Conservation (phyloP, 2,888 invertebrate species). For the Trisateles emortualis region DNA sequence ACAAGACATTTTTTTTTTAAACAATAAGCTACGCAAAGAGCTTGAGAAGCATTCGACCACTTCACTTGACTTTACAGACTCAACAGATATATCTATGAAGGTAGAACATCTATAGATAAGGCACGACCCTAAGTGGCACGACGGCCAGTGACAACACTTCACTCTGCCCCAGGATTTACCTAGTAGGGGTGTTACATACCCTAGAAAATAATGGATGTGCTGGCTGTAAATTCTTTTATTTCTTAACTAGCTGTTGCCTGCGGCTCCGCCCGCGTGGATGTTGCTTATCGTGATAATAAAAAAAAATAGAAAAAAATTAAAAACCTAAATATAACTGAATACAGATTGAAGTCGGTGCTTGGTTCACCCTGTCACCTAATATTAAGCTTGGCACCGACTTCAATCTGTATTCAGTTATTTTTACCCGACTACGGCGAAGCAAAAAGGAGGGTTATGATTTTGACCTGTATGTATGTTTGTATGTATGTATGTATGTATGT, state of each 20-base stretch:
- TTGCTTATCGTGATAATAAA: too few species aligned
- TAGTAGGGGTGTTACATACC: conserved; percentile 6
- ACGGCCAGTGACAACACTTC: conserved; percentile 46
- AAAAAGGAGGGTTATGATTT: too few species aligned
- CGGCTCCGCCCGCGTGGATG: too few species aligned
- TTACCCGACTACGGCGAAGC: too few species aligned
- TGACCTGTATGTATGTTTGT: too few species aligned
- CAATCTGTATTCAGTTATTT: too few species aligned
- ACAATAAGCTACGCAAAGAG: conserved; percentile 7
- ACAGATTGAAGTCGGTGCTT: too few species aligned
- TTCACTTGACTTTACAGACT: conserved; percentile 2
- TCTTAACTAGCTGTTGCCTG: too few species aligned
- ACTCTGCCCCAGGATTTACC: conserved; percentile 41
- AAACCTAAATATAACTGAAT: too few species aligned
- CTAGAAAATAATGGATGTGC: conserved; percentile 4
- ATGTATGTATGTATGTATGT: background rate
- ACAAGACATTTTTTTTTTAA: background rate
- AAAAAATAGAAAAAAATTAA: too few species aligned
- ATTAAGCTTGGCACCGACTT: too few species aligned
- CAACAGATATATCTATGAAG: conserved; percentile 24
- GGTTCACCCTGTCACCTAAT: too few species aligned
- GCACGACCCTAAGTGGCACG: conserved; percentile 50
- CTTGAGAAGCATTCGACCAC: background rate
- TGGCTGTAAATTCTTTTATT: background rate
- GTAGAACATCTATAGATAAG: conserved; percentile 46